A percentile compares a stretch with the other conserved stretches of the same genome.
Conservation (phyloP, 2,797 vertebrate genomes). For the Emydoidea blandingii region DNA sequence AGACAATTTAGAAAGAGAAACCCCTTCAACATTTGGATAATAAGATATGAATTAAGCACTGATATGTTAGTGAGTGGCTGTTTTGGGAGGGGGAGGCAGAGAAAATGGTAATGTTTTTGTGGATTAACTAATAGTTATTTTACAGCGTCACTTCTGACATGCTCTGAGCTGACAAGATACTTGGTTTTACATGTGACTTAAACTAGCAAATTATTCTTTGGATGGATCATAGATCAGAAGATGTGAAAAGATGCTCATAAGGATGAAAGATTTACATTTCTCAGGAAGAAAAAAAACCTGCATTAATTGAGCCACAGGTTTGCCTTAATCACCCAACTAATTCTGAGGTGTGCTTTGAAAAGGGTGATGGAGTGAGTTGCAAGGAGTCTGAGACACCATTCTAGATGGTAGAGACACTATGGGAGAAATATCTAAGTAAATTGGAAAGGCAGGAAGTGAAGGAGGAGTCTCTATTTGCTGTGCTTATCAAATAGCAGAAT, state of each 20-base stretch:
- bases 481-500: neutral
- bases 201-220: neutral
- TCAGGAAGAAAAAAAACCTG: neutral
- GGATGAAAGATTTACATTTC: neutral
- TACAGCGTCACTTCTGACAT: neutral
- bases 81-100: neutral
- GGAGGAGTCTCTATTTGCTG: neutral
- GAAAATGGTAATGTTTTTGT: neutral
- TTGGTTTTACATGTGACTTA: neutral
- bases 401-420: neutral
- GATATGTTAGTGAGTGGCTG: neutral
- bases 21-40: constrained; percentile 26
- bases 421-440: neutral
- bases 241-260: neutral
- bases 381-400: neutral
- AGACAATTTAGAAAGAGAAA: constrained; percentile 34
- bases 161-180: constrained; percentile 14
- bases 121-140: neutral
- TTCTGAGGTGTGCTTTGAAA: neutral
- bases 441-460: neutral
- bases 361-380: neutral
- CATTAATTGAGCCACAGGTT: neutral
- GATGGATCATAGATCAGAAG: neutral
- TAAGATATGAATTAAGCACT: constrained; percentile 47
- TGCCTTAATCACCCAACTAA: neutral